A percentile compares a stretch with the other conserved stretches of the same genome.
phyloP scores from a whole-genome alignment of 2,113 vertebrate genomes.

The Marmota monax region DNA sequence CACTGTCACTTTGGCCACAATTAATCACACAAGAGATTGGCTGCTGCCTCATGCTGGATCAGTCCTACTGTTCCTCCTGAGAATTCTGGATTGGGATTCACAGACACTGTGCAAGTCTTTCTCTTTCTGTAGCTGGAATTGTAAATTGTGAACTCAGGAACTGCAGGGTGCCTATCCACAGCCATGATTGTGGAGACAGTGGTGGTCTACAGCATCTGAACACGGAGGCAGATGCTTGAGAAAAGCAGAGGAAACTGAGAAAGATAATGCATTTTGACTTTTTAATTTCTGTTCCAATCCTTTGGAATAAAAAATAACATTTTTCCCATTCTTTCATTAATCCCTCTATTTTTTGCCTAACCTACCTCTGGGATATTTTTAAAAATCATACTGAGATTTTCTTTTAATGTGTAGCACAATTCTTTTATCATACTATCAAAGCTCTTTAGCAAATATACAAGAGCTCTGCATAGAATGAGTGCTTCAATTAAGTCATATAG shows the following conservation, averaged over 20 bases:
- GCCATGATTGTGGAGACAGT: background rate
- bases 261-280: background rate
- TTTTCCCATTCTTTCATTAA: background rate
- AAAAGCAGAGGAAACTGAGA: background rate
- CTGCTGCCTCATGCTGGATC: background rate
- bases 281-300: background rate
- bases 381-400: background rate
- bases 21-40: constrained; percentile 45
- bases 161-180: background rate
- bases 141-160: background rate
- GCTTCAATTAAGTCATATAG: background rate
- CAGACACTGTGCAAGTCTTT: background rate
- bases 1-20: constrained; percentile 7
- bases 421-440: background rate
- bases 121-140: background rate
- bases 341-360: background rate
- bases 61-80: background rate
- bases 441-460: background rate
- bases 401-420: background rate
- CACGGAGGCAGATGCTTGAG: background rate
- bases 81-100: constrained; percentile 11
- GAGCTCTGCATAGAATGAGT: background rate
- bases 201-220: background rate
- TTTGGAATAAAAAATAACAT: background rate
- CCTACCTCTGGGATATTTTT: background rate